phyloP scores from a whole-genome alignment of 92 coral and sea anemone genomes.

The Phenganax subtilis region DNA sequence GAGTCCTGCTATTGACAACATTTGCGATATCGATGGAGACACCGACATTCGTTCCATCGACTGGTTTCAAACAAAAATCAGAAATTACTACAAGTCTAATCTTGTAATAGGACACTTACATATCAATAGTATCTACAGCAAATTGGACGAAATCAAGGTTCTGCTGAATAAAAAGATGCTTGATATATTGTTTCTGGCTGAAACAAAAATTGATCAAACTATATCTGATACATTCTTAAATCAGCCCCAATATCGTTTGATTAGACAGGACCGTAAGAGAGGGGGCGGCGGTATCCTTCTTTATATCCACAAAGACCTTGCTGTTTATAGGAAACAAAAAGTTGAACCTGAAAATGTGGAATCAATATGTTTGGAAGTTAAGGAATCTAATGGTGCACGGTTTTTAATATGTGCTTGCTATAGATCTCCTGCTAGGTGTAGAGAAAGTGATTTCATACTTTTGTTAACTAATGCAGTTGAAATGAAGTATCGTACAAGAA shows the following conservation, averaged over 20 bases:
- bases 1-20: no score
- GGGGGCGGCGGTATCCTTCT: conserved; percentile 52
- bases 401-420: conserved; percentile 47
- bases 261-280: conserved; percentile 45
- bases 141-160: background rate
- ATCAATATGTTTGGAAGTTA: conserved; percentile 46
- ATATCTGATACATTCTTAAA: conserved; percentile 4
- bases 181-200: background rate
- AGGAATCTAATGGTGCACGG: conserved; percentile 42
- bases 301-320: conserved; percentile 27
- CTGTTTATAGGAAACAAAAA: conserved; percentile 38
- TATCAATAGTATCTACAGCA: background rate
- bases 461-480: conserved; percentile 40
- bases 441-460: conserved; percentile 38
- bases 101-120: no score
- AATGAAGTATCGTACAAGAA: conserved; percentile 33
- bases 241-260: conserved; percentile 45
- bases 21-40: no score
- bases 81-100: no score
- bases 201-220: background rate
- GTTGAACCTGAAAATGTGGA: conserved; percentile 48
- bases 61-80: no score
- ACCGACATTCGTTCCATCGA: no score
- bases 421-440: conserved; percentile 44
- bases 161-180: background rate